Conservation (phyloP, 2,888 invertebrate genomes). For the Euproctis similis region DNA sequence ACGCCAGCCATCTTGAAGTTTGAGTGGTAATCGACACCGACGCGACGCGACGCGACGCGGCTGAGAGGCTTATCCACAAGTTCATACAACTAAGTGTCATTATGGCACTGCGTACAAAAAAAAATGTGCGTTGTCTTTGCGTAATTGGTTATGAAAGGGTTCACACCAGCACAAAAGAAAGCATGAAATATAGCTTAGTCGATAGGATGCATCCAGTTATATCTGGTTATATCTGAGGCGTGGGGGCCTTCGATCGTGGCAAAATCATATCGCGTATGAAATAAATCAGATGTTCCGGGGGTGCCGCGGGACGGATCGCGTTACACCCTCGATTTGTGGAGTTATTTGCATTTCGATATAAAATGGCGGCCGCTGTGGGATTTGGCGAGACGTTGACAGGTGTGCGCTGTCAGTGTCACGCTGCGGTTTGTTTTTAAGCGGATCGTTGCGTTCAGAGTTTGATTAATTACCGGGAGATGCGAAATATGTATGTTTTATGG, state of each 20-base stretch:
- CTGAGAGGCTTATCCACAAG: too few relatives aligned
- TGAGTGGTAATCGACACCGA: slow-evolving; percentile 57
- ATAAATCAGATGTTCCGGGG: slow-evolving; percentile 62
- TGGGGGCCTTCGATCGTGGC: slow-evolving; percentile 55
- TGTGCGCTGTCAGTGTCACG: slow-evolving; percentile 41
- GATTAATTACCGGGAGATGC: slow-evolving; percentile 27
- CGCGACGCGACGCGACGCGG: slow-evolving; percentile 55
- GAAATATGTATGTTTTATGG: background rate
- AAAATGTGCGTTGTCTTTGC: slow-evolving; percentile 52
- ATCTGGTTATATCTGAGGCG: slow-evolving; percentile 29
- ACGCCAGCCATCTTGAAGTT: slow-evolving; percentile 52
- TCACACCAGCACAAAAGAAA: too few relatives aligned
- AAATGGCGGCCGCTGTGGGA: slow-evolving; percentile 57
- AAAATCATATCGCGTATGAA: slow-evolving; percentile 68
- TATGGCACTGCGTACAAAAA: slow-evolving; percentile 33
- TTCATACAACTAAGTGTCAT: slow-evolving; percentile 43
- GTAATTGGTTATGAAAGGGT: slow-evolving; percentile 57
- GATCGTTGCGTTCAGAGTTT: slow-evolving; percentile 30
- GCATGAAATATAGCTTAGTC: slow-evolving; percentile 8
- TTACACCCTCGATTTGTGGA: slow-evolving; percentile 64
- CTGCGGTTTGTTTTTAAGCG: slow-evolving; percentile 37
- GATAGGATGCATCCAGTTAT: slow-evolving; percentile 20
- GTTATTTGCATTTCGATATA: slow-evolving; percentile 66
- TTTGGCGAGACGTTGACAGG: slow-evolving; percentile 65
- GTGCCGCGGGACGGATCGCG: slow-evolving; percentile 52